phyloP scores from a whole-genome alignment of 2,113 vertebrate species.

The Morone saxatilis region DNA sequence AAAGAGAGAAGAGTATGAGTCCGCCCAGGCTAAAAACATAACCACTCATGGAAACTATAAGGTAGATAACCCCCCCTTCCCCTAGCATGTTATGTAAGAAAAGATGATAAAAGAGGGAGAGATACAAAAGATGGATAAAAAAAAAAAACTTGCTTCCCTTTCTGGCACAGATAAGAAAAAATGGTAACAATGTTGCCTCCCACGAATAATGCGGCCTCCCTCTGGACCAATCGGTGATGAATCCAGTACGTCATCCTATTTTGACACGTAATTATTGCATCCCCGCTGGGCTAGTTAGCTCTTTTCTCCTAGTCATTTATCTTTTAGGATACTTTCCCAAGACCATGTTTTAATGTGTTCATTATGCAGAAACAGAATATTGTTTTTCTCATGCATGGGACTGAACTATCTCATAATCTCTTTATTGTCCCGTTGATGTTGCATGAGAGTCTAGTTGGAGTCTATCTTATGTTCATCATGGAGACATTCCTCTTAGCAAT shows the following conservation, averaged over 20 bases:
- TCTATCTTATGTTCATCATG: background rate
- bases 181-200: background rate
- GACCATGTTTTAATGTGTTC: conserved; percentile 26
- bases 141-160: conserved; percentile 20
- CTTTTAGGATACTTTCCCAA: conserved; percentile 12
- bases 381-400: background rate
- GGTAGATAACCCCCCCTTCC: conserved; percentile 32
- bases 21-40: conserved; percentile 39
- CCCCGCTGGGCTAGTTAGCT: conserved; percentile 41
- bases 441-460: background rate
- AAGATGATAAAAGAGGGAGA: conserved; percentile 23
- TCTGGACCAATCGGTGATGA: conserved; percentile 25
- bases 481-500: background rate
- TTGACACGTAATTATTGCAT: conserved; percentile 49
- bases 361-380: background rate
- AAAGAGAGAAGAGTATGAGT: conserved; percentile 41
- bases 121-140: background rate
- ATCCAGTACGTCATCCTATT: conserved; percentile 26
- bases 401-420: conserved; percentile 6
- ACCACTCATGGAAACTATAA: conserved; percentile 45
- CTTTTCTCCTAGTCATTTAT: conserved; percentile 41
- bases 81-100: conserved; percentile 51
- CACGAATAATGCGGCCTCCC: conserved; percentile 28
- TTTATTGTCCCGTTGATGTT: conserved; percentile 12
- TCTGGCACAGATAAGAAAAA: conserved; percentile 9